Percentiles rank a stretch among this genome's conserved stretches.
These are phyloP conservation scores for Wasmannia auropunctata DNA, from an alignment of 1,140 invertebrate species.

Conservation along the genomic window DNA sequence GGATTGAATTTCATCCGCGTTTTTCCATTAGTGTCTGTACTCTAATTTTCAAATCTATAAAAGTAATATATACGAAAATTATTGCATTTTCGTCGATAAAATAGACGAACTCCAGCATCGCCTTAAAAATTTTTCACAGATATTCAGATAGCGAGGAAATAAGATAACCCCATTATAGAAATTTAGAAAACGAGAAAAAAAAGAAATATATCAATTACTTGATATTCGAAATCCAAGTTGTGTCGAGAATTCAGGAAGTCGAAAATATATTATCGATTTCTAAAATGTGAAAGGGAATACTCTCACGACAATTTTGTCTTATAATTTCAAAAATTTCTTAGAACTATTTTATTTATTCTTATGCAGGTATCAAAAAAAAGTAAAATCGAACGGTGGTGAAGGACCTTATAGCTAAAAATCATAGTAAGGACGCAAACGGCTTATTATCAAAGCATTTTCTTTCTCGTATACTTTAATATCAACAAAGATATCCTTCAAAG, in stretches of 20 bases:
- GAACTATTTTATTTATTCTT: background rate
- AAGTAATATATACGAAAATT: too few relatives aligned
- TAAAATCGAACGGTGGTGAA: background rate
- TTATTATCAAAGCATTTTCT: background rate
- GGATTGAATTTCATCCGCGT: too few relatives aligned
- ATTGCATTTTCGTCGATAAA: too few relatives aligned
- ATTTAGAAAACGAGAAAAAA: background rate
- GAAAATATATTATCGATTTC: background rate
- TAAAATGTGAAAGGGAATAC: background rate
- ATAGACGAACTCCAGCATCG: too few relatives aligned
- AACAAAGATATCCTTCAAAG: too few relatives aligned
- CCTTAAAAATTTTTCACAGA: too few relatives aligned
- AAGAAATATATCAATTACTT: background rate
- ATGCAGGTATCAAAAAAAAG: background rate
- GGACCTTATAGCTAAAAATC: background rate
- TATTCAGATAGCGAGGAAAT: background rate
- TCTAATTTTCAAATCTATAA: too few relatives aligned
- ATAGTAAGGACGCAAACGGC: background rate
- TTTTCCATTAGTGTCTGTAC: too few relatives aligned
- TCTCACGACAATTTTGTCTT: background rate
- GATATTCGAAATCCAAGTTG: background rate
- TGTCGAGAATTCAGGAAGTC: background rate
- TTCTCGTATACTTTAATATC: too few relatives aligned
- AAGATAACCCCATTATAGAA: background rate
- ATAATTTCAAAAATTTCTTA: background rate